Percentiles rank a stretch among this genome's conserved stretches.
phyloP scores from a whole-genome alignment of 2,797 vertebrate species.

The Glyptemys insculpta region DNA sequence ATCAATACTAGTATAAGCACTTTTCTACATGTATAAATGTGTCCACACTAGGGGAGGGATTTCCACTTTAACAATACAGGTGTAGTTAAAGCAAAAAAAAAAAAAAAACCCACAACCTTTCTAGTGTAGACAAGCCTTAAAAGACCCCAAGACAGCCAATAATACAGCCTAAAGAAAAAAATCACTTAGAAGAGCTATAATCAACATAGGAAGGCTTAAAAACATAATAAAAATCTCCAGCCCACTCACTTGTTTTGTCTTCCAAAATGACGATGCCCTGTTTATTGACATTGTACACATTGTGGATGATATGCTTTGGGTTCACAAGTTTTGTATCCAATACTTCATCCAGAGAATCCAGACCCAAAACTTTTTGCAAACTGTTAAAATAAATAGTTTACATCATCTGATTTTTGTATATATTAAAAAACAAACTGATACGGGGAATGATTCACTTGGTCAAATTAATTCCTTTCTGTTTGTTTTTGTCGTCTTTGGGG shows the following conservation, averaged over 20 bases:
- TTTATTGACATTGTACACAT: conserved; percentile 91
- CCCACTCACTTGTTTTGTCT: conserved; percentile 90
- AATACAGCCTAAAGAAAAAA: not conserved
- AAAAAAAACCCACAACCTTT: not conserved
- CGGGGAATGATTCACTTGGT: not conserved
- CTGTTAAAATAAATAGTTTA: conserved; percentile 66
- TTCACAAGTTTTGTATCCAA: conserved; percentile 86
- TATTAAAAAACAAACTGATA: conserved; percentile 1
- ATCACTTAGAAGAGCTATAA: not conserved
- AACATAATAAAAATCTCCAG: not conserved
- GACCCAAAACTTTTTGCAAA: conserved; percentile 91
- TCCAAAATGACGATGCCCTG: conserved; percentile 91
- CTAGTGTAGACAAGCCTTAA: not conserved
- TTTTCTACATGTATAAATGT: not conserved
- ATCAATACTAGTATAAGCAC: not conserved
- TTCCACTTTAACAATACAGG: not conserved
- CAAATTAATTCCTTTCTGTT: not conserved
- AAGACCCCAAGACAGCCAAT: not conserved
- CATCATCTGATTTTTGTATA: not conserved
- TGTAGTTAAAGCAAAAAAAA: not conserved
- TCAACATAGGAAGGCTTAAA: not conserved
- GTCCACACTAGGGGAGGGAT: not conserved
- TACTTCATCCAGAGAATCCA: conserved; percentile 91
- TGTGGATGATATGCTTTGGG: conserved; percentile 92
- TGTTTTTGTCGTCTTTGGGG: not conserved